phyloP scores from a whole-genome alignment of 1,140 invertebrate genomes.

The Drosophila pseudoananassae region DNA sequence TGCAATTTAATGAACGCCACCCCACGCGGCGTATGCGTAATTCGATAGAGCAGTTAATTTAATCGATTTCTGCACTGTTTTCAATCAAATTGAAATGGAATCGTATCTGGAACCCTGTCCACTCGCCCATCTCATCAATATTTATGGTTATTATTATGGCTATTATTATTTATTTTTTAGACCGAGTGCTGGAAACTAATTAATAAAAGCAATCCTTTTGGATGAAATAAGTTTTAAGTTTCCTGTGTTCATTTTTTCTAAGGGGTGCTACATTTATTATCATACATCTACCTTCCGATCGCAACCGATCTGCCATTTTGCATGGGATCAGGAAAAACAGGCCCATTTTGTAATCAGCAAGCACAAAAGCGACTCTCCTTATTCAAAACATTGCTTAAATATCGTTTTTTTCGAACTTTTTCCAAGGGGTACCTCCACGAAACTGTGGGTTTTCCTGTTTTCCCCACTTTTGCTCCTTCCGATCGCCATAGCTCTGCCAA shows the following conservation, averaged over 20 bases:
- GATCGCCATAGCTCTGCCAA: too few species aligned
- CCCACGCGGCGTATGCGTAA: constrained; percentile 56
- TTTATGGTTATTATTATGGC: constrained; percentile 47
- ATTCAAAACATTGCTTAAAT: too few species aligned
- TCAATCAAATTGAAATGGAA: constrained; percentile 53
- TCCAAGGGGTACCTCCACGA: too few species aligned
- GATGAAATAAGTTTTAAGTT: constrained; percentile 24
- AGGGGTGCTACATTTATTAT: too few species aligned
- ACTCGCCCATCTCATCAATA: constrained; percentile 51
- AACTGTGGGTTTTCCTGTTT: too few species aligned
- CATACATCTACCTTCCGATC: too few species aligned
- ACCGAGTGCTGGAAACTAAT: constrained; percentile 47
- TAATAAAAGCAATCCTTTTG: constrained; percentile 37
- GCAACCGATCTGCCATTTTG: too few species aligned
- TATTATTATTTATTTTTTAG: constrained; percentile 28
- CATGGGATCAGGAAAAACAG: too few species aligned
- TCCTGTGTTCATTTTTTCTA: not conserved
- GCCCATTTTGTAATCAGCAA: too few species aligned
- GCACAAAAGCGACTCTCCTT: too few species aligned
- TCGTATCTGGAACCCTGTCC: constrained; percentile 16
- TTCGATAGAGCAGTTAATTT: constrained; percentile 67
- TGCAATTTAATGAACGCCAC: constrained; percentile 60
- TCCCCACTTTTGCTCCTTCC: too few species aligned
- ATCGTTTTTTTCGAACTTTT: too few species aligned
- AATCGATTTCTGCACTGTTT: constrained; percentile 47